phyloP scores from a whole-genome alignment of 2,888 invertebrate species.

The Venusia cambrica region DNA sequence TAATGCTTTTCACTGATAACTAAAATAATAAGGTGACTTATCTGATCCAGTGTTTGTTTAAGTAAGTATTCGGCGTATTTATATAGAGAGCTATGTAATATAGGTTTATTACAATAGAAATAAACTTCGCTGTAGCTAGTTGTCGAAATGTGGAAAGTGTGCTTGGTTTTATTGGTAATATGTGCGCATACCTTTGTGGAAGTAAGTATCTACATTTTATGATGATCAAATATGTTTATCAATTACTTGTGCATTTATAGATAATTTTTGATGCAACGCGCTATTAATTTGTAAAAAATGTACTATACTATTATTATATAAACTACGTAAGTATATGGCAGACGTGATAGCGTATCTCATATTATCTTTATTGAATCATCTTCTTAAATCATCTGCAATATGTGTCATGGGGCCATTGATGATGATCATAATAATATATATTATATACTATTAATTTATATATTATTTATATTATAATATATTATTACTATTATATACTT shows the following conservation, averaged over 20 bases:
- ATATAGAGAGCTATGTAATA: conserved; percentile 1
- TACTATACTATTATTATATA: too few relatives aligned
- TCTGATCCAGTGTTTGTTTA: conserved; percentile 12
- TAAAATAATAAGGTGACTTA: conserved; percentile 17
- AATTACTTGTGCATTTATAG: too few relatives aligned
- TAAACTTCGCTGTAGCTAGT: conserved; percentile 1
- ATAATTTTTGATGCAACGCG: too few relatives aligned
- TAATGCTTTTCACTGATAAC: conserved; percentile 16
- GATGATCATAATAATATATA: neutral
- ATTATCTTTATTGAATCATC: too few relatives aligned
- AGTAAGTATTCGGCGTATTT: conserved; percentile 16
- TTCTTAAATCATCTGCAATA: too few relatives aligned
- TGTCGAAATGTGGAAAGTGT: conserved; percentile 18
- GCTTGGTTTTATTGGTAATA: conserved; percentile 13
- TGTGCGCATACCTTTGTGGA: conserved; percentile 17
- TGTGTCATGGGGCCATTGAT: too few relatives aligned
- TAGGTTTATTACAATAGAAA: conserved; percentile 3
- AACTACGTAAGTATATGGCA: too few relatives aligned
- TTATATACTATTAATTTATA: conserved; percentile 1
- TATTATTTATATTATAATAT: too few relatives aligned
- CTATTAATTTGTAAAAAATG: too few relatives aligned
- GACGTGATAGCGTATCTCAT: too few relatives aligned
- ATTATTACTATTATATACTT: too few relatives aligned
- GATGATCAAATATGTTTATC: too few relatives aligned
- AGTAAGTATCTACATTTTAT: conserved; percentile 13